Conservation (phyloP, 1,140 invertebrate genomes). For the Drosophila tristis region DNA sequence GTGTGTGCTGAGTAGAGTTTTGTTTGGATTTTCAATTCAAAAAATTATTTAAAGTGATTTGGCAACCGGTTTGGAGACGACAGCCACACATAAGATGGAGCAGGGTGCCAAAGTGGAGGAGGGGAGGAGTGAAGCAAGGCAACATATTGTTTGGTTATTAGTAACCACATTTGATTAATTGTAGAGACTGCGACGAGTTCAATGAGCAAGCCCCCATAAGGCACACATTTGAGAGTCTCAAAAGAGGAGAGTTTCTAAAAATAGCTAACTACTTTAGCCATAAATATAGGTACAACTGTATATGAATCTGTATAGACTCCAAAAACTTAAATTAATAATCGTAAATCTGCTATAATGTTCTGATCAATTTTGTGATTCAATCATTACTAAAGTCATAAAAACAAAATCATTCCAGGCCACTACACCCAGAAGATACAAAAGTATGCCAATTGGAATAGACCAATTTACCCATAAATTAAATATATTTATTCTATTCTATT, state of each 20-base stretch:
- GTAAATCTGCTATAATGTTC: too few species aligned
- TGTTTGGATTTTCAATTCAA: conserved; percentile 47
- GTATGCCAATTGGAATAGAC: conserved; percentile 3
- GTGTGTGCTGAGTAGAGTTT: conserved; percentile 1
- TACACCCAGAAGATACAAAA: not conserved
- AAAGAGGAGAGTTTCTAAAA: too few species aligned
- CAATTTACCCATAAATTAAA: conserved; percentile 9
- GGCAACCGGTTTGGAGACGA: conserved; percentile 50
- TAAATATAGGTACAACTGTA: too few species aligned
- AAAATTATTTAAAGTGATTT: conserved; percentile 35
- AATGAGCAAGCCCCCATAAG: conserved; percentile 52
- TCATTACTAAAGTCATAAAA: too few species aligned
- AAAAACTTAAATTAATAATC: too few species aligned
- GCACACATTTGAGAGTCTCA: not conserved
- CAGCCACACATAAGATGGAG: not conserved
- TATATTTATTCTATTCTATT: too few species aligned
- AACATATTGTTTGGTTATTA: conserved; percentile 72
- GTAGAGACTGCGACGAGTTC: conserved; percentile 43
- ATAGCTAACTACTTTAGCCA: too few species aligned
- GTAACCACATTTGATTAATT: conserved; percentile 74
- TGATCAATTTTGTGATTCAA: too few species aligned
- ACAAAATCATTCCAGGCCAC: too few species aligned
- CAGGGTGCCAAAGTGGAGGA: not conserved
- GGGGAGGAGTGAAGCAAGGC: not conserved
- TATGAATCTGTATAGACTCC: too few species aligned